Evolutionary conservation across 92 coral and sea anemone genomes (phyloP).

Genomic region (Epizoanthus illoricatus): DNA sequence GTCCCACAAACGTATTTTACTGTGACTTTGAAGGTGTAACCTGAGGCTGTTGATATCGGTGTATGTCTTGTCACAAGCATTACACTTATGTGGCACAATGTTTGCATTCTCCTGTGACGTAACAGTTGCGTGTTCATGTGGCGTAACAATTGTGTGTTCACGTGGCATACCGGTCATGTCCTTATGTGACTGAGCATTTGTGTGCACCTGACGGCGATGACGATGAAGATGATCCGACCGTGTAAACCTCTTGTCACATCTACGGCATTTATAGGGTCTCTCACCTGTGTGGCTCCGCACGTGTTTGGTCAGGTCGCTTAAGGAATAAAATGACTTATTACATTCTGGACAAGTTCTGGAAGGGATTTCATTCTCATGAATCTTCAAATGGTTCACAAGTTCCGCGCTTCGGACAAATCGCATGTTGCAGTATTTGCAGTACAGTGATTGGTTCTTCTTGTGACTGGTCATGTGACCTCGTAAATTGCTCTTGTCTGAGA

Average conservation of each 20-base stretch:
- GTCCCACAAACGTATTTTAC: neutral
- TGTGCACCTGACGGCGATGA: neutral
- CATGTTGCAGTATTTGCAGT: neutral
- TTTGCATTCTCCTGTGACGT: too few relatives aligned
- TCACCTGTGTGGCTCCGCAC: neutral
- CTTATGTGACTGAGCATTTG: neutral
- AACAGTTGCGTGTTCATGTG: too few relatives aligned
- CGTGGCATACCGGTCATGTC: too few relatives aligned
- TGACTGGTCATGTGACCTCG: neutral
- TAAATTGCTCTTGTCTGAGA: neutral
- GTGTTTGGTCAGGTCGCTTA: constrained; percentile 12
- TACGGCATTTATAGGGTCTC: constrained; percentile 3
- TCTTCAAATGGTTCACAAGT: neutral
- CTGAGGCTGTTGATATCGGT: constrained; percentile 16
- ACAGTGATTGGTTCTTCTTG: neutral
- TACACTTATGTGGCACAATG: neutral
- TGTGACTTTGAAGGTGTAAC: neutral
- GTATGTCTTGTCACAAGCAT: constrained; percentile 7
- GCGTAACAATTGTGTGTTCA: too few relatives aligned
- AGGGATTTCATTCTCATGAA: constrained; percentile 10
- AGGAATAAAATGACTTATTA: neutral
- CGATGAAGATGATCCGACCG: constrained; percentile 4
- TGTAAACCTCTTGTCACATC: constrained; percentile 3
- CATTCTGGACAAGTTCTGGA: neutral
- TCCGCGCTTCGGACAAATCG: neutral